These are phyloP conservation scores for Entomobrya proxima DNA, from an alignment of 2,888 invertebrate species.

Conservation along the genomic window DNA sequence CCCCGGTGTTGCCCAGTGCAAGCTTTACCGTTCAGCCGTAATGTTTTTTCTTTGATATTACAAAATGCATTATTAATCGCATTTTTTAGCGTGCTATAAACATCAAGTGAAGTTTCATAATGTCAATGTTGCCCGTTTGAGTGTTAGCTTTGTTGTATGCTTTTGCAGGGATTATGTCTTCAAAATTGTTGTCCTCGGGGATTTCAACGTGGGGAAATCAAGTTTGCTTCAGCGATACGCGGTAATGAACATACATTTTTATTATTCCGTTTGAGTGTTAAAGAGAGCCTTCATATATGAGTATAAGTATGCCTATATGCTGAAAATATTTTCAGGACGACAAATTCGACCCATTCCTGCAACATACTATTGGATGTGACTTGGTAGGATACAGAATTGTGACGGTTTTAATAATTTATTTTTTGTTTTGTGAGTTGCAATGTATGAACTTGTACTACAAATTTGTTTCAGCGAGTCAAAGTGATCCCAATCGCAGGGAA, in stretches of 20 bases:
- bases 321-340: slow-evolving; percentile 33
- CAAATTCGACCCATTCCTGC: slow-evolving; percentile 5
- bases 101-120: no score
- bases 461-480: slow-evolving; percentile 61
- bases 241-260: slow-evolving; percentile 10
- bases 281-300: neutral
- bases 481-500: slow-evolving; percentile 69
- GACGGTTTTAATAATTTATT: neutral
- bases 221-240: slow-evolving; percentile 95
- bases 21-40: slow-evolving; percentile 6
- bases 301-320: neutral
- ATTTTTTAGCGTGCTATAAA: no score
- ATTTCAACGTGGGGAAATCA: slow-evolving; percentile 96
- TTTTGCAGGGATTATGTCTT: slow-evolving; percentile 69
- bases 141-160: no score
- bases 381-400: slow-evolving; percentile 56
- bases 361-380: slow-evolving; percentile 61
- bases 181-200: slow-evolving; percentile 85
- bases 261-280: neutral
- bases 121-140: no score
- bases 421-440: neutral
- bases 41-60: neutral
- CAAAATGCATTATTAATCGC: neutral
- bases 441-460: neutral
- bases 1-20: neutral